Conservation (phyloP, 2,888 invertebrate species). For the Calameuta idolon region DNA sequence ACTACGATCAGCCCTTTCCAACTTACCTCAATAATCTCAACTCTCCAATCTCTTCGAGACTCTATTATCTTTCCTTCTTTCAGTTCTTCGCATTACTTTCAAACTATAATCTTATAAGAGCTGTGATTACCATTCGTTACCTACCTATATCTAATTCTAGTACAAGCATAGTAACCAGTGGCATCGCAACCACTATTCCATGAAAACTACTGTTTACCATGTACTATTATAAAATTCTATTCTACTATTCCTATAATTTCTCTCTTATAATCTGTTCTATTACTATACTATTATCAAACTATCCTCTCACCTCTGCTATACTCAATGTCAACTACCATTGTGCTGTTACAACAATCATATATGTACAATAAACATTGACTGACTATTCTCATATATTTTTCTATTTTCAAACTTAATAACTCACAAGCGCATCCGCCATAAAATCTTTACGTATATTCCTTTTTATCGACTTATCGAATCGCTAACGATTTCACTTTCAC, state of each 20-base stretch:
- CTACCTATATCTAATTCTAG: neutral
- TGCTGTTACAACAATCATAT: neutral
- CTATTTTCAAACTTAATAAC: conserved; percentile 3
- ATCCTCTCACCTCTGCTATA: neutral
- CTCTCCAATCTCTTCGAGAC: neutral
- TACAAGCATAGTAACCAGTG: neutral
- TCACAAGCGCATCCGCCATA: neutral
- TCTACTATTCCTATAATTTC: neutral
- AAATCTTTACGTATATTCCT: neutral
- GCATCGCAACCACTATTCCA: neutral
- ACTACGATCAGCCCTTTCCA: neutral
- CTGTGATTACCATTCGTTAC: conserved; percentile 10
- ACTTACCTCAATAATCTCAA: neutral
- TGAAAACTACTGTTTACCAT: neutral
- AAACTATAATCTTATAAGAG: conserved; percentile 5
- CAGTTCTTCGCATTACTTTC: neutral
- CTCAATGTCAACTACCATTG: neutral
- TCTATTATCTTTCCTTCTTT: conserved; percentile 17
- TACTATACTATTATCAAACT: conserved; percentile 3
- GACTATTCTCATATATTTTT: conserved; percentile 7
- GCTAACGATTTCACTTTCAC: conserved; percentile 14
- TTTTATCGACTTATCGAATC: conserved; percentile 24
- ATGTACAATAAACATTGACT: conserved; percentile 7
- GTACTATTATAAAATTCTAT: neutral
- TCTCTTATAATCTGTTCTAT: neutral